A percentile compares a stretch with the other conserved stretches of the same genome.
Evolutionary conservation across 2,797 vertebrate genomes (phyloP).

Genomic region (Craterocephalus amniculus): DNA sequence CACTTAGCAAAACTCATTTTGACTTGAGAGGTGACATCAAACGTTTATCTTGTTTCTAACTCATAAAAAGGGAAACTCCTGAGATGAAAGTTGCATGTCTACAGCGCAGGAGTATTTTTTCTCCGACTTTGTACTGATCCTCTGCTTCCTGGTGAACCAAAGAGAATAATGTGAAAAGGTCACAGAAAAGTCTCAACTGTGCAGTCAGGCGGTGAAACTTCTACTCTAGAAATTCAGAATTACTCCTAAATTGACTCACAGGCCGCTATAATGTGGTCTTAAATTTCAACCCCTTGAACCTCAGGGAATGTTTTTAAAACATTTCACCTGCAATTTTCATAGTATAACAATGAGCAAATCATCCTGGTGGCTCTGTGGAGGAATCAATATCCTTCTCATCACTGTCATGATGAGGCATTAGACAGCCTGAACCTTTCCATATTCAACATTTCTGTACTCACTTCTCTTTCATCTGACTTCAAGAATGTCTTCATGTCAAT

Average conservation of each 20-base stretch:
- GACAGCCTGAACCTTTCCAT: slow-evolving; percentile 46
- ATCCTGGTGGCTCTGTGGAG: background rate
- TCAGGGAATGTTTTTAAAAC: background rate
- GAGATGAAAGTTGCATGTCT: slow-evolving; percentile 45
- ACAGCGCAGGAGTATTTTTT: slow-evolving; percentile 29
- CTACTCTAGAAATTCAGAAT: slow-evolving; percentile 33
- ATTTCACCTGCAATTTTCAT: slow-evolving; percentile 5
- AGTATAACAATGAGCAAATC: slow-evolving; percentile 3
- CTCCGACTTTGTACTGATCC: slow-evolving; percentile 22
- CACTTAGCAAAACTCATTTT: slow-evolving; percentile 26
- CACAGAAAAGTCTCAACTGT: slow-evolving; percentile 35
- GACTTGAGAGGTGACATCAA: slow-evolving; percentile 24
- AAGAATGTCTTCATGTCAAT: slow-evolving; percentile 69
- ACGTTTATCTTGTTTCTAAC: slow-evolving; percentile 29
- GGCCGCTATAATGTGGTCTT: slow-evolving; percentile 14
- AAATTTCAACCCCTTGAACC: background rate
- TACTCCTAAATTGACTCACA: slow-evolving; percentile 38
- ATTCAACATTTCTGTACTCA: slow-evolving; percentile 49
- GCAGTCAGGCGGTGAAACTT: slow-evolving; percentile 40
- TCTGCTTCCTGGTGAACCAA: slow-evolving; percentile 44
- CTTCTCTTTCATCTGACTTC: slow-evolving; percentile 38
- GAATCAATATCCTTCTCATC: slow-evolving; percentile 1
- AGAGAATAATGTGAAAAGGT: slow-evolving; percentile 50
- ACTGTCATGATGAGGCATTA: slow-evolving; percentile 18
- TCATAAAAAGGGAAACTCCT: slow-evolving; percentile 40